Percentiles rank a stretch among this genome's conserved stretches.
Evolutionary conservation across 2,113 vertebrate species (phyloP).

Genomic region (Stegastes partitus): DNA sequence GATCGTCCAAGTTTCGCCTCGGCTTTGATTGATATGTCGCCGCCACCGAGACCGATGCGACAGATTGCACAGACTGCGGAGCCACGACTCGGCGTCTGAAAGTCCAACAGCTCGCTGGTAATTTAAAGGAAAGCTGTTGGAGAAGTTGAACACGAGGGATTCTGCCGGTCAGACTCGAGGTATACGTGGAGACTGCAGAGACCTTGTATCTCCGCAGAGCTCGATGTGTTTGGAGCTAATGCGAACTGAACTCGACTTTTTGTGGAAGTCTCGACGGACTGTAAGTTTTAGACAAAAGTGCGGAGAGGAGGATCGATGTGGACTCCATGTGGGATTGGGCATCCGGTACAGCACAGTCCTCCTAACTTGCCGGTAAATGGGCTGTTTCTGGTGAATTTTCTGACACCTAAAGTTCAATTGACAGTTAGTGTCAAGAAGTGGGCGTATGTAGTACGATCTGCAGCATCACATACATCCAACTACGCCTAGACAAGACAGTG

Average conservation of each 20-base stretch:
- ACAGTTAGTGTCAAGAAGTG: too few species aligned
- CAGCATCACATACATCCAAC: too few species aligned
- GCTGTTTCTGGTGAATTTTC: not conserved
- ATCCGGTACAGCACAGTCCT: constrained; percentile 4
- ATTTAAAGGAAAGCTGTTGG: constrained; percentile 34
- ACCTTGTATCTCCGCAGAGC: constrained; percentile 28
- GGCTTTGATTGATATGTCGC: constrained; percentile 56
- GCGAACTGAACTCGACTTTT: constrained; percentile 57
- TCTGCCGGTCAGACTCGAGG: constrained; percentile 44
- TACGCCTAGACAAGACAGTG: too few species aligned
- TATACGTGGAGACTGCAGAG: constrained; percentile 27
- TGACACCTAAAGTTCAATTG: too few species aligned
- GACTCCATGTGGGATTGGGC: not conserved
- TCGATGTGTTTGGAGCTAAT: constrained; percentile 54
- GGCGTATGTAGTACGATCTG: too few species aligned
- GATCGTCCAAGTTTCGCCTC: constrained; percentile 31
- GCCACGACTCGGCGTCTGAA: constrained; percentile 32
- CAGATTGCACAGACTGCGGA: constrained; percentile 28
- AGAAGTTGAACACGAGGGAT: constrained; percentile 22
- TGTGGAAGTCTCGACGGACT: constrained; percentile 44
- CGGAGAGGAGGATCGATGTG: constrained; percentile 26
- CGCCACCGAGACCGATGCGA: constrained; percentile 33
- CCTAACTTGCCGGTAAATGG: not conserved
- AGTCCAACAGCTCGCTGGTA: constrained; percentile 16
- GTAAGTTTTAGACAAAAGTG: too few species aligned